These are phyloP conservation scores for Drosophila arizonae DNA, from an alignment of 1,140 invertebrate species.

Conservation along the genomic window DNA sequence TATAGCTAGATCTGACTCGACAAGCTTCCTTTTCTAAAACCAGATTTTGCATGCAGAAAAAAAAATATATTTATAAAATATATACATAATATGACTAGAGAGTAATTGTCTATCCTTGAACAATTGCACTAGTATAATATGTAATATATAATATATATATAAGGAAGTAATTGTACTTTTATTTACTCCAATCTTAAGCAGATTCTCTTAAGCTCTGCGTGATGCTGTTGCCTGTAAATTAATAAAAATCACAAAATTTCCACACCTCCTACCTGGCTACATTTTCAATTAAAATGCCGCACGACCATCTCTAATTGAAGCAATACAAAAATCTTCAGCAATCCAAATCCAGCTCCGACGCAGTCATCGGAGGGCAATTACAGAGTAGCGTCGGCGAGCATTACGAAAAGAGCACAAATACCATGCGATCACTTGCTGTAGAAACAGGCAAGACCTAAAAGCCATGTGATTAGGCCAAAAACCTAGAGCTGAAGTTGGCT, in stretches of 20 bases:
- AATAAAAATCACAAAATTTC: background rate
- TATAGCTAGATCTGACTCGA: no score
- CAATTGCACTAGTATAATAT: no score
- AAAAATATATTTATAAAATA: no score
- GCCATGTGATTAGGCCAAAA: slow-evolving; percentile 43
- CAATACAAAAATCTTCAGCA: background rate
- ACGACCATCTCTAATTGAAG: slow-evolving; percentile 10
- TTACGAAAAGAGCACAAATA: slow-evolving; percentile 39
- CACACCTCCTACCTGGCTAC: background rate
- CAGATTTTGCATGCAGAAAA: no score
- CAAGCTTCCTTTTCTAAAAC: no score
- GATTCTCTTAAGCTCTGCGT: no score
- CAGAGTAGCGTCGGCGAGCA: slow-evolving; percentile 13
- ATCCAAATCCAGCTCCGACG: slow-evolving; percentile 11
- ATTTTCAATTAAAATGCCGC: background rate
- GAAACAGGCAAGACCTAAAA: slow-evolving; percentile 17
- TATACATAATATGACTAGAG: no score
- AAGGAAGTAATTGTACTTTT: no score
- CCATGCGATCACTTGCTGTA: slow-evolving; percentile 34
- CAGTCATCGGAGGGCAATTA: slow-evolving; percentile 34
- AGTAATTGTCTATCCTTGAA: no score
- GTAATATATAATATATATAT: no score
- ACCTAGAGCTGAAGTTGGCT: background rate
- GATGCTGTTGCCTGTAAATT: no score
- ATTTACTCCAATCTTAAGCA: no score